Conservation (phyloP, 30 jellyfish, hydroid and myxozoan species). For the Pelagia noctiluca region DNA sequence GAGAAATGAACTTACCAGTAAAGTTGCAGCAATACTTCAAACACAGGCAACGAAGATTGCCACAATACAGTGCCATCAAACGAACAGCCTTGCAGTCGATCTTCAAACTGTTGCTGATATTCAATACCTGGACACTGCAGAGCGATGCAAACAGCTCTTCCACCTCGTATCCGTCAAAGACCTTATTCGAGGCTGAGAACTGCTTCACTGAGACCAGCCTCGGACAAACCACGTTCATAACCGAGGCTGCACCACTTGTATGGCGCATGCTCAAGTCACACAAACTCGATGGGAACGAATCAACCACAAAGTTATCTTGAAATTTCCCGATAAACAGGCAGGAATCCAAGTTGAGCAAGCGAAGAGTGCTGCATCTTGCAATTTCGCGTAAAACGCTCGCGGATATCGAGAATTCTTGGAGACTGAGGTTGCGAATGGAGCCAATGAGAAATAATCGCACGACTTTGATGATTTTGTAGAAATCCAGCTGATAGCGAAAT, state of each 20-base stretch:
- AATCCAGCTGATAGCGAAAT: conserved; percentile 12
- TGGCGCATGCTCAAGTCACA: conserved; percentile 19
- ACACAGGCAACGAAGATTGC: not conserved
- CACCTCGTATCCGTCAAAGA: not conserved
- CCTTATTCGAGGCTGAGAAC: not conserved
- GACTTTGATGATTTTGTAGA: not conserved
- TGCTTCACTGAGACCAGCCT: not conserved
- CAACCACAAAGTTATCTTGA: not conserved
- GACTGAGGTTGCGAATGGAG: conserved; percentile 15
- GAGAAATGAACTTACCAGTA: not conserved
- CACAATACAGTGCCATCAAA: not conserved
- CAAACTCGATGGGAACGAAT: conserved; percentile 48
- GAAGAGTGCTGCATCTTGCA: conserved; percentile 26
- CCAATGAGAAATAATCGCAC: conserved; percentile 7
- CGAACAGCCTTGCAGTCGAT: not conserved
- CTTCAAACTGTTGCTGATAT: not conserved
- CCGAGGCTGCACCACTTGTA: conserved; percentile 45
- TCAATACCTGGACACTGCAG: not conserved
- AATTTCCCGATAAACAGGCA: conserved; percentile 40
- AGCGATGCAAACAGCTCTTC: conserved; percentile 1
- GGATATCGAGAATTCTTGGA: conserved; percentile 16
- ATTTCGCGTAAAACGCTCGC: conserved; percentile 38
- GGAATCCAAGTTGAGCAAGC: conserved; percentile 26
- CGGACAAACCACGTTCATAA: conserved; percentile 1
- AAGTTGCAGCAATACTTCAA: conserved; percentile 1